These are phyloP conservation scores for Sarcophaga caerulescens DNA, from an alignment of 2,888 invertebrate genomes.

Conservation along the genomic window DNA sequence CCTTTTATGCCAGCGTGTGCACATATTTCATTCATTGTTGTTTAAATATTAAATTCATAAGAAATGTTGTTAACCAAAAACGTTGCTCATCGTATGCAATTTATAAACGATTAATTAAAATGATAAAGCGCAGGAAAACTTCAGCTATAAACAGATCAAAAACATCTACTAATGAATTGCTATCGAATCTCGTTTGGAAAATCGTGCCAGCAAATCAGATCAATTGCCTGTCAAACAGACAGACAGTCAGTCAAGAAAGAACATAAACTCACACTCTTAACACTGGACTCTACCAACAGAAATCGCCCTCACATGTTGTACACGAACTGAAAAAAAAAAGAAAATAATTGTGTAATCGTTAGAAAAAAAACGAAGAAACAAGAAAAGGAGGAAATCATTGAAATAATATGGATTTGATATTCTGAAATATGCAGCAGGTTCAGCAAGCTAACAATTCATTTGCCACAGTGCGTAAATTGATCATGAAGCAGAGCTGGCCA, in stretches of 20 bases:
- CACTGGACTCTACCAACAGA: background rate
- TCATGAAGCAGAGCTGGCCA: no score
- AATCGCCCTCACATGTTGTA: conserved; percentile 32
- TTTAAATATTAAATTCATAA: no score
- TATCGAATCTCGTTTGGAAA: conserved; percentile 17
- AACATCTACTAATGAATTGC: conserved; percentile 18
- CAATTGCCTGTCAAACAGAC: conserved; percentile 21
- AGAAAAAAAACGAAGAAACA: background rate
- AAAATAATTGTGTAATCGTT: background rate
- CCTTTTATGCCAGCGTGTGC: no score
- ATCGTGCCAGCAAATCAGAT: conserved; percentile 38
- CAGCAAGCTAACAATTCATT: no score
- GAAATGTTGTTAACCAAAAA: background rate
- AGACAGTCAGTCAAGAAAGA: background rate
- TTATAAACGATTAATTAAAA: conserved; percentile 11
- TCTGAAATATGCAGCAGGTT: no score
- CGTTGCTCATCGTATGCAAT: background rate
- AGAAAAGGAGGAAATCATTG: background rate
- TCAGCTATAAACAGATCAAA: conserved; percentile 2
- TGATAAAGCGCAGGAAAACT: conserved; percentile 6
- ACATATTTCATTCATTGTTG: no score
- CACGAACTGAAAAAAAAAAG: background rate
- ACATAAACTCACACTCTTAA: background rate
- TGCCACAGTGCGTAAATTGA: no score
- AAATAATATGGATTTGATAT: background rate